A percentile compares a stretch with the other conserved stretches of the same genome.
Conservation (phyloP, 2,113 vertebrate species). For the Mus musculus region GRCm39 chr1:78359001-78359500, state of each 20-base stretch:
- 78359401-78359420: neutral
- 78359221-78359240: neutral
- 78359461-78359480: neutral
- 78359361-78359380: neutral
- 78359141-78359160: neutral
- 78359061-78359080: conserved; percentile 26
- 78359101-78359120: neutral
- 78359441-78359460: neutral
- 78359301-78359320: neutral
- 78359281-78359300: neutral
- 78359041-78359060: conserved; percentile 58
- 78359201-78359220: neutral
- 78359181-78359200: neutral
- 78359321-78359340: neutral
- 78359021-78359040: neutral
- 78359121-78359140: neutral
- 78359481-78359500: neutral
- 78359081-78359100: neutral
- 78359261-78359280: neutral
- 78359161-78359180: neutral
- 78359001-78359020: conserved; percentile 32
- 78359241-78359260: neutral
- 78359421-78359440: neutral
- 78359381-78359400: neutral
- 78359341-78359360: neutral